A percentile compares a stretch with the other conserved stretches of the same genome.
phyloP scores from a whole-genome alignment of 2,888 invertebrate species.

The Hirtodrosophila trivittata region DNA sequence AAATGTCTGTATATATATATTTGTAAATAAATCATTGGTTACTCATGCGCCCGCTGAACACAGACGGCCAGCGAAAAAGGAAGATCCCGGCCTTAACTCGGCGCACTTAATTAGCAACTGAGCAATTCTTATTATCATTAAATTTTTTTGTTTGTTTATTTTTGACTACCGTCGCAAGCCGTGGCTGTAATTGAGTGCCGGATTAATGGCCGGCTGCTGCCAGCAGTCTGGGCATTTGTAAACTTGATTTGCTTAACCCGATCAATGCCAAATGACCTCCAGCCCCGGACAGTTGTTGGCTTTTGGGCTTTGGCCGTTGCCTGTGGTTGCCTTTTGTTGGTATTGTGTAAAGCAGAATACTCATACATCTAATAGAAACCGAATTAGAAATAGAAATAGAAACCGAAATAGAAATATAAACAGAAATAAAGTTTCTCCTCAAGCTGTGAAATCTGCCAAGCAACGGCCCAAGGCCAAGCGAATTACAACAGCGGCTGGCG shows the following conservation, averaged over 20 bases:
- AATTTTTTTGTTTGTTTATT: constrained; percentile 5
- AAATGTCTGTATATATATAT: too few relatives aligned
- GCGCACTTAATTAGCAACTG: constrained; percentile 51
- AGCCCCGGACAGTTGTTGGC: constrained; percentile 45
- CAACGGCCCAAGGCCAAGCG: constrained; percentile 48
- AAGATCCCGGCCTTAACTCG: constrained; percentile 10
- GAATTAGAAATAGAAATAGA: too few relatives aligned
- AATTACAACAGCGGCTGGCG: constrained; percentile 57
- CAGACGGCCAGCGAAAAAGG: constrained; percentile 8
- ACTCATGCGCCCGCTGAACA: constrained; percentile 28
- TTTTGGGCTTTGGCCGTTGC: too few relatives aligned
- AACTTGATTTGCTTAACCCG: constrained; percentile 72
- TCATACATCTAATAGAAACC: constrained; percentile 47
- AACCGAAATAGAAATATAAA: constrained; percentile 21
- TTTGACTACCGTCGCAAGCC: constrained; percentile 7
- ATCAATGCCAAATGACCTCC: constrained; percentile 63
- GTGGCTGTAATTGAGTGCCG: constrained; percentile 31
- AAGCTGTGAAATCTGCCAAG: constrained; percentile 76
- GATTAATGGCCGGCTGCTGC: constrained; percentile 34
- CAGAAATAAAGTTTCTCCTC: constrained; percentile 56
- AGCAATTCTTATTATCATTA: constrained; percentile 51
- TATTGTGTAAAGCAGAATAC: constrained; percentile 67
- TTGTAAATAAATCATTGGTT: constrained; percentile 42
- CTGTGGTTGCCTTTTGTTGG: constrained; percentile 47
- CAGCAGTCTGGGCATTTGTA: constrained; percentile 42